Percentiles rank a stretch among this genome's conserved stretches.
These are phyloP conservation scores for Campylorhamphus procurvoides DNA, from an alignment of 2,113 vertebrate species.

Conservation along the genomic window DNA sequence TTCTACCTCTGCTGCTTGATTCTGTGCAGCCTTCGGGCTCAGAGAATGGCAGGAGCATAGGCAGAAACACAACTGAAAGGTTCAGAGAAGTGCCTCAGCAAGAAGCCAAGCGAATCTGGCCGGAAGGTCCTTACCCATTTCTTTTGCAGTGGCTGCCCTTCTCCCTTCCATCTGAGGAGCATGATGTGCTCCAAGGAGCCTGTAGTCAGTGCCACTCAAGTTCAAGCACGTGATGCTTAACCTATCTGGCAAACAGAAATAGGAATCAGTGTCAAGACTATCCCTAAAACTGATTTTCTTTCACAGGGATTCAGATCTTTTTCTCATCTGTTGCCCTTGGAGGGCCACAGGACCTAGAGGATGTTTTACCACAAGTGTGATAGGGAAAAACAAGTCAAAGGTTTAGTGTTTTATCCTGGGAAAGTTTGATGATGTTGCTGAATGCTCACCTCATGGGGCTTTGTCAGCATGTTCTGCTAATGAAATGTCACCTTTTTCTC, in stretches of 20 bases:
- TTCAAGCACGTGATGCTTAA: neutral
- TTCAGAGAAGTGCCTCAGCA: neutral
- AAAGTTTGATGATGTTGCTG: constrained; percentile 14
- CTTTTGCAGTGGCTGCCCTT: neutral
- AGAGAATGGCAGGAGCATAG: neutral
- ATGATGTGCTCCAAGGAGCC: neutral
- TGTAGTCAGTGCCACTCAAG: neutral
- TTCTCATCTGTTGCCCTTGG: neutral
- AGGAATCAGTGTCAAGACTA: neutral
- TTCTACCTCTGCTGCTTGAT: neutral
- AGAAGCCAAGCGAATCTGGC: neutral
- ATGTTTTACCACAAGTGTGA: neutral
- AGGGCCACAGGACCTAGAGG: neutral
- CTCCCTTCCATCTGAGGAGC: neutral
- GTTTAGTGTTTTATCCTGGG: neutral
- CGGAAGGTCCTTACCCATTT: neutral
- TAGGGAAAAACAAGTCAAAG: neutral
- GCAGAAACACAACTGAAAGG: neutral
- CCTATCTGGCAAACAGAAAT: neutral
- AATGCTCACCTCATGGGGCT: neutral
- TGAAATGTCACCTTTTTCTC: constrained; percentile 34
- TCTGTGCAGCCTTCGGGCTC: neutral
- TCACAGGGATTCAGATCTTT: neutral
- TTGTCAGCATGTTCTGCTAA: constrained; percentile 46
- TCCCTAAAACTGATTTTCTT: neutral